Evolutionary conservation across 2,113 vertebrate genomes (phyloP).

Genomic region (Hippotragus niger): DNA sequence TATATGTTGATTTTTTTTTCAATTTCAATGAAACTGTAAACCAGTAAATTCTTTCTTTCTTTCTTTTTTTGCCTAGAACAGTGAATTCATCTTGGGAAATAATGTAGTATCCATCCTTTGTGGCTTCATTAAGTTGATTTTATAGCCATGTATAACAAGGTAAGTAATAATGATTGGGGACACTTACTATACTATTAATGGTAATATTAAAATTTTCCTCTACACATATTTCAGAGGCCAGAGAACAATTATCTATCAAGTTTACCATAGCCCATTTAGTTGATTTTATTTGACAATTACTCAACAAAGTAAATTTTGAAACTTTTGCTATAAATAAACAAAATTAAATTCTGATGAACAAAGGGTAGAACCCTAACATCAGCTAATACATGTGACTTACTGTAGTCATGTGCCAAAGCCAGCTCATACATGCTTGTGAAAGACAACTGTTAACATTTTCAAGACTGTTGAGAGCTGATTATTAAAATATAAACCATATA

Average conservation of each 20-base stretch:
- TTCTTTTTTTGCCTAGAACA: neutral
- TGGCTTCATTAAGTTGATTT: constrained; percentile 46
- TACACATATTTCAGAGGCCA: constrained; percentile 54
- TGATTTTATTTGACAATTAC: constrained; percentile 65
- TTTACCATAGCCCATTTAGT: constrained; percentile 47
- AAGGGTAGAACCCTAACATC: neutral
- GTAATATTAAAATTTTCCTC: constrained; percentile 42
- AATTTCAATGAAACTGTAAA: neutral
- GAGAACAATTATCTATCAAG: constrained; percentile 51
- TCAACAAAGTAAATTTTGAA: constrained; percentile 52
- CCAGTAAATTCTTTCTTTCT: neutral
- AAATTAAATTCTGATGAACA: neutral
- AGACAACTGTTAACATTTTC: neutral
- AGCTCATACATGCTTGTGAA: neutral
- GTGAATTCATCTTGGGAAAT: constrained; percentile 17
- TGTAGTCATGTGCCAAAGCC: neutral
- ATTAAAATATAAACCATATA: constrained; percentile 19
- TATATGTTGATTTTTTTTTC: neutral
- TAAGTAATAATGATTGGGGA: constrained; percentile 56
- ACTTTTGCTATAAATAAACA: constrained; percentile 35
- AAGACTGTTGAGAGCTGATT: neutral
- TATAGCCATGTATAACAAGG: constrained; percentile 47
- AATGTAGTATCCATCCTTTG: constrained; percentile 52
- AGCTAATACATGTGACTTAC: neutral
- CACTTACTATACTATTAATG: constrained; percentile 32